Evolutionary conservation across 2,113 vertebrate species (phyloP).

Genomic region (Pachyramphus minor): DNA sequence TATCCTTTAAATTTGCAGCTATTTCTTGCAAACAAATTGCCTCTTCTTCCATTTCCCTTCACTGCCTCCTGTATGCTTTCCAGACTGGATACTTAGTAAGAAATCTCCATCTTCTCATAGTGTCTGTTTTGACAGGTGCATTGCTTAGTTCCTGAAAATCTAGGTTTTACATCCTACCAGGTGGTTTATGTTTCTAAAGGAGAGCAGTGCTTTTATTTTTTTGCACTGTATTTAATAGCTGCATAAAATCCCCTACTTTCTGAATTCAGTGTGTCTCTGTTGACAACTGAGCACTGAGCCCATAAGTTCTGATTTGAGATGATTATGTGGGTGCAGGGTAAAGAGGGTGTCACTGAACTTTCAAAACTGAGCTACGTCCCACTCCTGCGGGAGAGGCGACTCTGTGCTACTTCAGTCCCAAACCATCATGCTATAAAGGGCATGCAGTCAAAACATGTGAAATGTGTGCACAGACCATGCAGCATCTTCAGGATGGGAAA

Average conservation of each 20-base stretch:
- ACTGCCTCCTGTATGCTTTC: neutral
- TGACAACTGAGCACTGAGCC: neutral
- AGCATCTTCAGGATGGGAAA: neutral
- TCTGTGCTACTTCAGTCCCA: neutral
- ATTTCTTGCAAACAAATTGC: neutral
- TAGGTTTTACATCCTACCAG: neutral
- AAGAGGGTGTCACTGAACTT: neutral
- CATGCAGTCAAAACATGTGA: neutral
- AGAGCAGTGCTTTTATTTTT: neutral
- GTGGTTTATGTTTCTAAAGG: neutral
- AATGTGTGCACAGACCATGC: neutral
- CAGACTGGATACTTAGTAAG: neutral
- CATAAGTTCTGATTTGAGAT: neutral
- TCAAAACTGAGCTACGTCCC: constrained; percentile 7
- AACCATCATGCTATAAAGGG: neutral
- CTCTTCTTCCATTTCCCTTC: neutral
- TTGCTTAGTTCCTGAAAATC: neutral
- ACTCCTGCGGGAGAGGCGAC: neutral
- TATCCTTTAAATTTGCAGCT: neutral
- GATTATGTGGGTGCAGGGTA: neutral
- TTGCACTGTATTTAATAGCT: neutral
- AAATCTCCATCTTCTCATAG: neutral
- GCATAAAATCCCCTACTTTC: neutral
- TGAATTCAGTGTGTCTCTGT: neutral
- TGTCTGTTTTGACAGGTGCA: neutral